Base-by-base conservation (phyloP, 2,113 vertebrate genomes). In the Sorex fumeus region DNA sequence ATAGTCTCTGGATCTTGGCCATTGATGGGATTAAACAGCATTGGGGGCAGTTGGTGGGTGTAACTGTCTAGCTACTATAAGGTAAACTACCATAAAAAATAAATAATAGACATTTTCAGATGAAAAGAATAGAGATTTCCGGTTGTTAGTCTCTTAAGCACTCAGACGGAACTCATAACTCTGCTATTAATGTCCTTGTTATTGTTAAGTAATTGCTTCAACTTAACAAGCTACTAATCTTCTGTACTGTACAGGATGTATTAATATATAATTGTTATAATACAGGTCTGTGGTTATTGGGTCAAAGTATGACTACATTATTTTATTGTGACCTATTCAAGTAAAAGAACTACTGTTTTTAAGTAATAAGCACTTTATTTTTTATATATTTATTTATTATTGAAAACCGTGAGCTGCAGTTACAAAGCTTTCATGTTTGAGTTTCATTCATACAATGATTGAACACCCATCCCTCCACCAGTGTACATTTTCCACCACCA, bases 61-160 rank as follows among this genome's bases (percentile, higher is more conserved):
- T n/a, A n/a, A n/a, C n/a, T n/a, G n/a, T n/a, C n/a, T n/a, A n/a
- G n/a, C n/a, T n/a, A n/a, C n/a, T n/a, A n/a, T n/a, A n/a, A n/a
- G n/a, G n/a, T n/a, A n/a, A n/a, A 75, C 45, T 50, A 36, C 16
- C 23, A 8, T 36, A 83, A 62, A 82, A 43, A 93, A 87, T 47
- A 91, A 95, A 92, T 69, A 93, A 62, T 88, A 84, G 47, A 89
- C 72, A 64, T 70, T 8, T 92, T 87, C 45, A 87, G 72, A 91
- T 93, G 78, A 89, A 94, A 94, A 80, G 60, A 94, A 11, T 80
- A 70, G 78, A 2, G 23, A 43, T 87, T 89, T 87, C 90, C 12
- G 3, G 60, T 75, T 80, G 50, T 34, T 93, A 27, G 4, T 60
- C 18, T 92, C 74, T 81, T 4, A 66, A 95, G 47, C 30, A 89